Conservation (phyloP, 2,888 invertebrate genomes). For the Epinotia bilunana region DNA sequence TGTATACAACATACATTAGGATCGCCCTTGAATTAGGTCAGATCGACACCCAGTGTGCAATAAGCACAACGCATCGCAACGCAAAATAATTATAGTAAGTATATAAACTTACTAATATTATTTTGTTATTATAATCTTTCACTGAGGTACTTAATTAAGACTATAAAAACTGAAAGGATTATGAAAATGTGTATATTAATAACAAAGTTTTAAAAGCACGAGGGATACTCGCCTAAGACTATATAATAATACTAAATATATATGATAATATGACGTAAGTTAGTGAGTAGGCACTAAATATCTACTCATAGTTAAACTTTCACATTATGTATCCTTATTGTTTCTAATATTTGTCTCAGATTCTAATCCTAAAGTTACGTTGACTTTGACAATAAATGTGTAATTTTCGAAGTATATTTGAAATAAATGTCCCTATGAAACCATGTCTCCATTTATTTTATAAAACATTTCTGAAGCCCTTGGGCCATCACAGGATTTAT, state of each 20-base stretch:
- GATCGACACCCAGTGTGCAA: neutral
- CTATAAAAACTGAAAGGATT: neutral
- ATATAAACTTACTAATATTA: neutral
- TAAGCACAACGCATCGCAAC: neutral
- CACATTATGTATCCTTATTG: constrained; percentile 52
- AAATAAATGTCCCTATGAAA: constrained; percentile 74
- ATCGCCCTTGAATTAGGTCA: no score
- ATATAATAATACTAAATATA: constrained; percentile 2
- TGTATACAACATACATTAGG: no score
- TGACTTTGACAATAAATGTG: constrained; percentile 85
- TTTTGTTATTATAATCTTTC: neutral
- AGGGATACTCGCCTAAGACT: neutral
- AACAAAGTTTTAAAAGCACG: neutral
- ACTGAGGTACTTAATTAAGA: neutral
- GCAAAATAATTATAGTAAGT: no score
- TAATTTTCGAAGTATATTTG: constrained; percentile 69
- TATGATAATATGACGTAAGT: constrained; percentile 15
- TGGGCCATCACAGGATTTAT: neutral
- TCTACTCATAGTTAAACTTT: constrained; percentile 53
- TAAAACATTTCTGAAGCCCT: neutral
- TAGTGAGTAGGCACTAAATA: constrained; percentile 21
- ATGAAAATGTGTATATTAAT: neutral
- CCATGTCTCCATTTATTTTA: constrained; percentile 48
- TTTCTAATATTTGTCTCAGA: constrained; percentile 57
- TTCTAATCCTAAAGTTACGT: constrained; percentile 78